Evolutionary conservation across 2,888 invertebrate species (phyloP).

Genomic region (Trichacis sp.): DNA sequence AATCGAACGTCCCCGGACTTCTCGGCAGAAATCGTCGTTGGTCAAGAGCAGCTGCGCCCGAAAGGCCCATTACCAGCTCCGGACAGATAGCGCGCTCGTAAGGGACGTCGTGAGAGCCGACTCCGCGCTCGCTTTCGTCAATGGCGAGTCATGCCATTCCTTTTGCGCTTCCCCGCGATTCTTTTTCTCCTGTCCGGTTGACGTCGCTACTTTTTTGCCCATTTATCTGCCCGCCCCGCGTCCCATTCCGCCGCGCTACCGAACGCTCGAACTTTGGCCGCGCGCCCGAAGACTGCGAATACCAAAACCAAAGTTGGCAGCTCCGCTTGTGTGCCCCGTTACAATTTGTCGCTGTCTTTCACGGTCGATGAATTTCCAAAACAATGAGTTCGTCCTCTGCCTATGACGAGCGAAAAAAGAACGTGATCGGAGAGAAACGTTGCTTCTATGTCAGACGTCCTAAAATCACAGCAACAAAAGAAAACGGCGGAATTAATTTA

Average conservation of each 20-base stretch:
- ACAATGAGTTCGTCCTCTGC: too few species aligned
- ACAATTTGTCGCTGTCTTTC: not conserved
- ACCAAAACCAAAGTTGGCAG: not conserved
- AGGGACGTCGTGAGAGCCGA: constrained; percentile 3
- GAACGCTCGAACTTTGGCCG: constrained; percentile 32
- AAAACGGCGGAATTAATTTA: too few species aligned
- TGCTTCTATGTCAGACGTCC: too few species aligned
- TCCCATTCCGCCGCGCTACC: constrained; percentile 6
- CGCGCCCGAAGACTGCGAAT: constrained; percentile 13
- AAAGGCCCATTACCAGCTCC: constrained; percentile 17
- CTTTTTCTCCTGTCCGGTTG: constrained; percentile 18
- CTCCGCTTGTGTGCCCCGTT: not conserved
- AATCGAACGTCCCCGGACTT: not conserved
- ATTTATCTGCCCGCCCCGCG: constrained; percentile 20
- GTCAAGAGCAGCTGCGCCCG: constrained; percentile 9
- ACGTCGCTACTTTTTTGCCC: constrained; percentile 27
- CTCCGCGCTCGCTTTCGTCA: constrained; percentile 5
- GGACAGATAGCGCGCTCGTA: constrained; percentile 19
- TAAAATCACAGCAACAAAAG: too few species aligned
- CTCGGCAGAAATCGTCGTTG: not conserved
- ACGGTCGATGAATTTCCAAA: too few species aligned
- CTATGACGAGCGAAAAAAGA: too few species aligned
- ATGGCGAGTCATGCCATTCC: constrained; percentile 12
- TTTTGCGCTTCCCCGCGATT: constrained; percentile 22
- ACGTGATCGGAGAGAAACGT: too few species aligned